Evolutionary conservation across 2,797 vertebrate genomes (phyloP).

Genomic region (Amphiprion clarkii): DNA sequence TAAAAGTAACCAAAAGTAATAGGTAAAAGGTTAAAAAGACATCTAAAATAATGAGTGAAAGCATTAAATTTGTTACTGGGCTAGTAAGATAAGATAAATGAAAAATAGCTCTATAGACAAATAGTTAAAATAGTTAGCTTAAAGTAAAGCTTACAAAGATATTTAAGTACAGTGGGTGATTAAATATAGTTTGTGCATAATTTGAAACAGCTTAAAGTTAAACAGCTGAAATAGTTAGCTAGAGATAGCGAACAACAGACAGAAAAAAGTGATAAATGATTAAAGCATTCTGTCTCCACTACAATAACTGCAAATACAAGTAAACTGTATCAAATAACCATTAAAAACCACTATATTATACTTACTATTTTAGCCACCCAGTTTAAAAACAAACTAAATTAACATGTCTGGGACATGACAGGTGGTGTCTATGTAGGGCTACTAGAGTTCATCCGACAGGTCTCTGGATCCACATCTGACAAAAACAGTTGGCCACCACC

Average conservation of each 20-base stretch:
- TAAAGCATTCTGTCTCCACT: neutral
- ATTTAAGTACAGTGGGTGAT: too few relatives aligned
- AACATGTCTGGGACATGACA: neutral
- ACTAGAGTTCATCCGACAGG: conserved; percentile 1
- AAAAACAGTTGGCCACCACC: conserved; percentile 1
- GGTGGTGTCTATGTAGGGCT: conserved; percentile 8
- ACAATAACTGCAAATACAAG: neutral
- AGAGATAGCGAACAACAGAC: too few relatives aligned
- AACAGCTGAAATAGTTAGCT: too few relatives aligned
- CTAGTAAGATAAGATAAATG: too few relatives aligned
- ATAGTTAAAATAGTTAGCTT: neutral
- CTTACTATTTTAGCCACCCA: neutral
- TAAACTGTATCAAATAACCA: too few relatives aligned
- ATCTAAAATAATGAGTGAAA: too few relatives aligned
- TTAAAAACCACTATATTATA: neutral
- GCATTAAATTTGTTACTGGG: too few relatives aligned
- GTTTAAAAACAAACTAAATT: neutral
- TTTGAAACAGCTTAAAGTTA: too few relatives aligned
- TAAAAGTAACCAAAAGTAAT: too few relatives aligned
- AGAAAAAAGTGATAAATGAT: neutral
- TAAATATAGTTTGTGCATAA: neutral
- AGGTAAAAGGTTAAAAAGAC: too few relatives aligned
- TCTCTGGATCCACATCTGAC: neutral
- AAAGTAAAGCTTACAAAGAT: neutral
- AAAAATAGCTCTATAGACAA: neutral